Percentiles rank a stretch among this genome's conserved stretches.
phyloP scores from a whole-genome alignment of 1,140 invertebrate genomes.

The Neocloeon triangulifer region DNA sequence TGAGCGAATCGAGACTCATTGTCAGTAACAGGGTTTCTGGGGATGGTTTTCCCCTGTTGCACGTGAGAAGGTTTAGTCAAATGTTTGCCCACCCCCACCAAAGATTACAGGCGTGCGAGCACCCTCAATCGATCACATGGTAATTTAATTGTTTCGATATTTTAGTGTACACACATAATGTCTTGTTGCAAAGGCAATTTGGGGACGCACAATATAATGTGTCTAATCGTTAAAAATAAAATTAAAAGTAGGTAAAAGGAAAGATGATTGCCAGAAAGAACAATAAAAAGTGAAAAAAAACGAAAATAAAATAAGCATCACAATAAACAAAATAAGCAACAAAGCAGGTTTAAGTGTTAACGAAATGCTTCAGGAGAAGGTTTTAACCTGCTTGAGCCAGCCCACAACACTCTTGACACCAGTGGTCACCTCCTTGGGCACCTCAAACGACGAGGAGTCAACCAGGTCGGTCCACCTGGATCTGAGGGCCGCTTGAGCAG shows the following conservation, averaged over 20 bases:
- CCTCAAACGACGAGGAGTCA: conserved; percentile 32
- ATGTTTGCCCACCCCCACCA: no score
- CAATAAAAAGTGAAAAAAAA: neutral
- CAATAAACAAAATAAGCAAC: neutral
- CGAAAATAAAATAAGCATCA: no score
- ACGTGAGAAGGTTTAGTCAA: no score
- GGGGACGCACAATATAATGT: neutral
- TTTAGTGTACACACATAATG: no score
- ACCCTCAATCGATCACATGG: no score
- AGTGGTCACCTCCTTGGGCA: conserved; percentile 36
- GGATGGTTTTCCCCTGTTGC: no score
- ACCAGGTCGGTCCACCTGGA: conserved; percentile 40
- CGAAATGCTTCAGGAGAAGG: no score
- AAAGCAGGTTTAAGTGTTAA: neutral
- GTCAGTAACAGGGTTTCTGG: no score
- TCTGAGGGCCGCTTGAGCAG: conserved; percentile 33
- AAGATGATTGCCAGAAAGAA: conserved; percentile 1
- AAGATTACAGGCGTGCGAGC: no score
- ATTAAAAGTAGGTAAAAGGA: no score
- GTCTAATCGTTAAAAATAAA: conserved; percentile 2
- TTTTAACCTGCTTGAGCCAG: conserved; percentile 46
- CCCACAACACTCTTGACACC: conserved; percentile 44
- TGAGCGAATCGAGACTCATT: no score
- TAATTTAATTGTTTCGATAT: no score
- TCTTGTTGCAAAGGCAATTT: neutral